Evolutionary conservation across 2,113 vertebrate genomes (phyloP), one percentile per base, ranked within the genome.

Genomic region (Quiscalus mexicanus): DNA sequence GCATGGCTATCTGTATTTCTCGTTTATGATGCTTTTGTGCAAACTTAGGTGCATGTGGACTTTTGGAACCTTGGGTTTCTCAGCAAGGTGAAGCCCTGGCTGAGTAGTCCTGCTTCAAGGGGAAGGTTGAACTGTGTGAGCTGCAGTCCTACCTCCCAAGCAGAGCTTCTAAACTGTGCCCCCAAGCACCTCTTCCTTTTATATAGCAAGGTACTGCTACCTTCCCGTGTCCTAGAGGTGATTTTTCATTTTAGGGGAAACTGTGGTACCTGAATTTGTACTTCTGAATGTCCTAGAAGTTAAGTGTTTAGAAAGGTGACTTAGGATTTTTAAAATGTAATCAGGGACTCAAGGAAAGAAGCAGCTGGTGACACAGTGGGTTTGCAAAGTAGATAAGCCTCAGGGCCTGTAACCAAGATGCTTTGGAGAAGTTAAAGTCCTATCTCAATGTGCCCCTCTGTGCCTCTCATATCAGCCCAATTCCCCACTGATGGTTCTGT

Each of bases 21-120:
- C 1, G 2, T n/a, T 31, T 11, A 3, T 63, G 33, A 28, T 53
- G 41, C 2, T 30, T 65, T 77, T 83, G 37, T 90, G 20, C 11
- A 3, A 7, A 2, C 4, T 15, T 49, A 15, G 2, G 14, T 47
- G 21, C 12, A 11, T 15, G 2, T 18, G 74, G 20, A 45, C 20
- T 4, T 56, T 28, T 77, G 53, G 20, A 67, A 31, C 6, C 9
- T 53, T 10, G 24, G 33, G 20, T 80, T 79, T 80, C 19, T 71
- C 47, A 73, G 28, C 12, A 49, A 16, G 41, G 14, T 47, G 41
- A 76, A 27, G 33, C 17, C 47, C 20, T 5, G 18, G 17, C 4
- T 27, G n/a, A n/a, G 13, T 24, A 55, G 49, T 13, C 12, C 33
- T 68, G 22, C 50, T 81, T 44, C 27, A 25, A n/a, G 31, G n/a